Evolutionary conservation across 2,797 vertebrate genomes (phyloP), one percentile per base, ranked within the genome.

Genomic region (Ctenosaura bakeri): DNA sequence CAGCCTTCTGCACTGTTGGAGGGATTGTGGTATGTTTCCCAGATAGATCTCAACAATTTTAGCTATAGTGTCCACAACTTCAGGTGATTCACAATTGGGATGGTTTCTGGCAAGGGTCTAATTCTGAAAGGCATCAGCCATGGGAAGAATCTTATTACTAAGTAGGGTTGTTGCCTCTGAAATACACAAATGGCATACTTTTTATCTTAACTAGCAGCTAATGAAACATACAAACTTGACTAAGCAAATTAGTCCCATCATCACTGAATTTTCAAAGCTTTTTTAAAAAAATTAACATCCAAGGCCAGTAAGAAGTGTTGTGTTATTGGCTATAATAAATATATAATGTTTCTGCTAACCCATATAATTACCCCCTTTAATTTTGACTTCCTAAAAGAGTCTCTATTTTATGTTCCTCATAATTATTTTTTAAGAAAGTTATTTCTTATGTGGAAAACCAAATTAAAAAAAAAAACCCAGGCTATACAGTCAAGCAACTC

Each of bases 201-300:
- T 18, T 66, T 9, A 9, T 76, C 38, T 90, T 74, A 6, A 3
- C 24, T 81, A 56, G 7, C 91, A 38, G 54, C 54, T 59, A 93
- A 87, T 85, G 85, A 77, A 12, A 64, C 76, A 88, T 1, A 26
- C 59, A 85, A 50, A 9, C 46, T 16, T 54, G 64, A 50, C 46
- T 89, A 79, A 83, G n/a, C 38, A 92, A n/a, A 8, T 89, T 10
- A 86, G 76, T 76, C 83, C 46, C 80, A 6, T 84, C 83, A 92
- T 87, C 8, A 88, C 2, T 35, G 83, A 62, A 22, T 74, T 74
- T 0, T 62, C 20, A 77, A 91, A 79, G 88, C 80, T 77, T 42
- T 3, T 46, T 89, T 89, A 59, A 22, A 35, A n/a, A 46, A n/a
- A n/a, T 59, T 66, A 66, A 38, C n/a, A 80, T 20, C 26, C 1